Evolutionary conservation across 2,113 vertebrate species (phyloP).

Genomic region (Gracilinanus agilis): DNA sequence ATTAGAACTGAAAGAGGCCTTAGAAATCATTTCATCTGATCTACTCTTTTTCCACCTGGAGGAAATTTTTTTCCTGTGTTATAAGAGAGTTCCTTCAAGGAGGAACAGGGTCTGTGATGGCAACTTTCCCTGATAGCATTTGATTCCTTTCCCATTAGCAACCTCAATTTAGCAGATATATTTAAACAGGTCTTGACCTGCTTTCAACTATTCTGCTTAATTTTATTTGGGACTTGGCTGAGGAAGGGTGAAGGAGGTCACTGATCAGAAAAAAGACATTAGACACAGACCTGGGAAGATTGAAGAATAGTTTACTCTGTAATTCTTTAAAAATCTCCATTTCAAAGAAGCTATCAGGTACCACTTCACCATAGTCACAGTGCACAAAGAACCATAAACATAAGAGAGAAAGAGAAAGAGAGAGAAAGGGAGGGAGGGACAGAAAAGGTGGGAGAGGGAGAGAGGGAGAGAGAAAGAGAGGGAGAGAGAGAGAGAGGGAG

Average conservation of each 20-base stretch:
- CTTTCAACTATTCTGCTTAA: constrained; percentile 13
- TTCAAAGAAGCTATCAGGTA: not conserved
- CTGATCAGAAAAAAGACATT: not conserved
- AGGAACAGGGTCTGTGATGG: not conserved
- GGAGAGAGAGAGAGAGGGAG: not conserved
- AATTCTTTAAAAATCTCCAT: not conserved
- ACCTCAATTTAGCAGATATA: not conserved
- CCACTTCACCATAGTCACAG: not conserved
- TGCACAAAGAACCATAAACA: not conserved
- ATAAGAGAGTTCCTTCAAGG: not conserved
- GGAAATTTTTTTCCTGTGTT: not conserved
- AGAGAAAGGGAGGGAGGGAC: too few relatives aligned
- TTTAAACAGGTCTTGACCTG: not conserved
- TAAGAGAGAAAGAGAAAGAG: not conserved
- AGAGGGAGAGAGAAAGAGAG: not conserved
- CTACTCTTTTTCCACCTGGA: not conserved
- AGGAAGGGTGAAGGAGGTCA: not conserved
- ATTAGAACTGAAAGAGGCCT: not conserved
- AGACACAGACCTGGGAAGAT: not conserved
- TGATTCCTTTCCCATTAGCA: not conserved
- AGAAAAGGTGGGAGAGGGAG: too few relatives aligned
- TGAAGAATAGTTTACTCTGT: not conserved
- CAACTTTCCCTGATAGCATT: not conserved
- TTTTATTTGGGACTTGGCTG: constrained; percentile 19
- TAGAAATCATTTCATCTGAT: not conserved